These are phyloP conservation scores for Eolophus roseicapilla DNA, from an alignment of 2,113 vertebrate species.

Conservation along the genomic window DNA sequence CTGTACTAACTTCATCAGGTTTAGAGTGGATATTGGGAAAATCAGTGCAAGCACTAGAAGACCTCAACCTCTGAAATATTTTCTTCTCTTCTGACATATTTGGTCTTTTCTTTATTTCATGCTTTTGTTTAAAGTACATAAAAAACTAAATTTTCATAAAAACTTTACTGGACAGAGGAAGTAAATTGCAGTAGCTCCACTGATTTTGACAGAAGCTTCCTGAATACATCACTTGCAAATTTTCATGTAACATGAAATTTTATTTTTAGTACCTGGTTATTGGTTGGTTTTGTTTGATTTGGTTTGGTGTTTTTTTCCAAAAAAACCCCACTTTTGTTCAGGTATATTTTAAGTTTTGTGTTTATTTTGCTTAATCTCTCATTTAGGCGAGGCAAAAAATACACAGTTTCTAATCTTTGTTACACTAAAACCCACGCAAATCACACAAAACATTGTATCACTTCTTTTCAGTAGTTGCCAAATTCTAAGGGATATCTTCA, in stretches of 20 bases:
- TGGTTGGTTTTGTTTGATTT: background rate
- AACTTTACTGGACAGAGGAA: background rate
- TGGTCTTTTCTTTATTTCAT: background rate
- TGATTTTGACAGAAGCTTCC: background rate
- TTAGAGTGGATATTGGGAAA: background rate
- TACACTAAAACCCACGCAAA: background rate
- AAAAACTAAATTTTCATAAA: background rate
- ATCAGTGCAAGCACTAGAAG: background rate
- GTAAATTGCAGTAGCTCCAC: background rate
- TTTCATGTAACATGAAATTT: background rate
- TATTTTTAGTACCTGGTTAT: background rate
- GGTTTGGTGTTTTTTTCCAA: background rate
- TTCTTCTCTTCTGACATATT: background rate
- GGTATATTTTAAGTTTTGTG: background rate
- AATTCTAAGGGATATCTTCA: background rate
- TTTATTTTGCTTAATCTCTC: background rate
- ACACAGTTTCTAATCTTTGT: background rate
- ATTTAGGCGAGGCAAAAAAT: background rate
- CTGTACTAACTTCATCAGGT: background rate
- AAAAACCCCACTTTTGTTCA: background rate
- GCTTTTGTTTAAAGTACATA: background rate
- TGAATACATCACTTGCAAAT: background rate
- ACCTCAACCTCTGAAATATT: background rate
- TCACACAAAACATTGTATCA: background rate
- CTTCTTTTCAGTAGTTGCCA: background rate